A percentile compares a stretch with the other conserved stretches of the same genome.
phyloP scores from a whole-genome alignment of 2,113 vertebrate genomes.

The Thomomys bottae region DNA sequence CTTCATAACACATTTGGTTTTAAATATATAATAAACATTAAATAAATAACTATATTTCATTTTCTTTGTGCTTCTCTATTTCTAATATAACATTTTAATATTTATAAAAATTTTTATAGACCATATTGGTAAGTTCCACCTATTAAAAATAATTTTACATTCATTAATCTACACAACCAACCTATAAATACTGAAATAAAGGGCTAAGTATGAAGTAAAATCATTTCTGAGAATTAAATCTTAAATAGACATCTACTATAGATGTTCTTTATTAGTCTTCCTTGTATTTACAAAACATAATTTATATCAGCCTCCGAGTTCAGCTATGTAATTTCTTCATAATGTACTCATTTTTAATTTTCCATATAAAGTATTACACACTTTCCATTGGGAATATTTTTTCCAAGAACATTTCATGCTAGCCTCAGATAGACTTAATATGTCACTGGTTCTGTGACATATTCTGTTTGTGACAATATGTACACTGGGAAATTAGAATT shows the following conservation, averaged over 20 bases:
- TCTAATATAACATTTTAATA: not conserved
- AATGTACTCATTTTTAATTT: conserved; percentile 78
- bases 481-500: conserved; percentile 33
- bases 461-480: conserved; percentile 68
- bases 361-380: conserved; percentile 67
- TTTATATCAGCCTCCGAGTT: conserved; percentile 72
- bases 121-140: not conserved
- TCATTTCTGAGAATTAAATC: conserved; percentile 72
- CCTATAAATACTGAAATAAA: not conserved
- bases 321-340: conserved; percentile 75
- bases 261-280: conserved; percentile 69
- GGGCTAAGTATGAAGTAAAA: conserved; percentile 44
- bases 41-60: not conserved
- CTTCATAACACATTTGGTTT: not conserved
- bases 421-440: conserved; percentile 66
- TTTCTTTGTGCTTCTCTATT: not conserved
- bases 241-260: conserved; percentile 67
- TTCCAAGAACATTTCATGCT: conserved; percentile 68
- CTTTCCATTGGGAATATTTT: conserved; percentile 68
- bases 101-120: not conserved
- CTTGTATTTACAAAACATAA: conserved; percentile 64
- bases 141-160: conserved; percentile 21
- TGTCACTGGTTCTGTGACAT: no score
- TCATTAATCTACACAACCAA: not conserved
- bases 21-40: not conserved